A percentile compares a stretch with the other conserved stretches of the same genome.
These are phyloP conservation scores for Tuberolachnus salignus DNA, from an alignment of 2,888 invertebrate species.

Conservation along the genomic window DNA sequence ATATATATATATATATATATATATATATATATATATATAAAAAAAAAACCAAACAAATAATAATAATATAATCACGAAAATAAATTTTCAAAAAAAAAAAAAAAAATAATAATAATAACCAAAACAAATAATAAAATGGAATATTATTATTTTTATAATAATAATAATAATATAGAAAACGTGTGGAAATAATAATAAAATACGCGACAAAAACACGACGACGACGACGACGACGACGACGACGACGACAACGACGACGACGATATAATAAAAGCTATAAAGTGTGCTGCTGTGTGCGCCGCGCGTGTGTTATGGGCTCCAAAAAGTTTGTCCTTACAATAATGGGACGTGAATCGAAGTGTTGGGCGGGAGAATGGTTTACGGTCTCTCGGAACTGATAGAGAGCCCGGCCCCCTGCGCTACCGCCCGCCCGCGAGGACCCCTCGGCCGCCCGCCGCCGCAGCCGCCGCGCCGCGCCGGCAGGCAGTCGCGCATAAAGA, in stretches of 20 bases:
- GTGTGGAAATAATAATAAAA: background rate
- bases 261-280: constrained; percentile 53
- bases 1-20: too few species aligned
- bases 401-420: constrained; percentile 56
- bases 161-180: constrained; percentile 4
- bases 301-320: constrained; percentile 48
- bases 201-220: background rate
- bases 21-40: too few species aligned
- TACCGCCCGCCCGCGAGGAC: constrained; percentile 41
- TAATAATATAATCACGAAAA: background rate
- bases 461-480: constrained; percentile 22
- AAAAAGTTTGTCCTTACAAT: constrained; percentile 57
- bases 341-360: constrained; percentile 58
- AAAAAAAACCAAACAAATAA: constrained; percentile 3
- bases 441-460: background rate
- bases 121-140: background rate
- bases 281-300: constrained; percentile 9
- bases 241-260: constrained; percentile 6
- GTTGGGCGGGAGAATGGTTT: constrained; percentile 59
- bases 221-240: background rate
- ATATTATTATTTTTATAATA: too few species aligned
- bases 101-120: constrained; percentile 4
- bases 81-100: background rate
- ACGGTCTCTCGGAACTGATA: constrained; percentile 58
- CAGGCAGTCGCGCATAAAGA: constrained; percentile 53